phyloP scores from a whole-genome alignment of 2,888 invertebrate species.

The Tineola bisselliella region DNA sequence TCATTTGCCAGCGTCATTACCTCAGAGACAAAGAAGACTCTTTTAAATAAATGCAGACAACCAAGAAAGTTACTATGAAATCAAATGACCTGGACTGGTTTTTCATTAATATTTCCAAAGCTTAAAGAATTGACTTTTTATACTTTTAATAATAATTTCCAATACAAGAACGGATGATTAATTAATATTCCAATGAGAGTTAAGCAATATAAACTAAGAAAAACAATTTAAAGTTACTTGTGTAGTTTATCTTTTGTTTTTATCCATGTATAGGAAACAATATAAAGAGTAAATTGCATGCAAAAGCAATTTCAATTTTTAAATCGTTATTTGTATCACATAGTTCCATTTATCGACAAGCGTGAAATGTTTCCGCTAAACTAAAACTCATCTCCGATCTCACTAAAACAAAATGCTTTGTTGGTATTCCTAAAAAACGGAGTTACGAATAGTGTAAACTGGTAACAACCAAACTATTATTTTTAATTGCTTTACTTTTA shows the following conservation, averaged over 20 bases:
- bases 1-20: background rate
- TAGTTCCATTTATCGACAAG: background rate
- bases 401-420: background rate
- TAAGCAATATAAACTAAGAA: too few relatives aligned
- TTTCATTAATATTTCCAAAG: too few relatives aligned
- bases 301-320: slow-evolving; percentile 1
- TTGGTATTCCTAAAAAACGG: background rate
- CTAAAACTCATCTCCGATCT: slow-evolving; percentile 1
- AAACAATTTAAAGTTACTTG: too few relatives aligned
- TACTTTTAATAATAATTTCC: too few relatives aligned
- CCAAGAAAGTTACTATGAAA: too few relatives aligned
- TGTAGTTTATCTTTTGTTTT: too few relatives aligned
- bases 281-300: slow-evolving; percentile 1
- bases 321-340: background rate
- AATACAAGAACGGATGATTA: too few relatives aligned
- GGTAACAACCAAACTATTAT: background rate
- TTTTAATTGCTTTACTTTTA: too few relatives aligned
- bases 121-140: too few relatives aligned
- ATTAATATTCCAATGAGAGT: too few relatives aligned
- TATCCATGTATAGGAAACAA: background rate
- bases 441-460: background rate
- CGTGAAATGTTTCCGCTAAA: background rate
- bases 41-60: background rate
- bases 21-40: background rate
- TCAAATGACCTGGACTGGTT: too few relatives aligned